Base-by-base conservation (phyloP, 2,888 invertebrate species). In the Spodoptera exigua region DNA sequence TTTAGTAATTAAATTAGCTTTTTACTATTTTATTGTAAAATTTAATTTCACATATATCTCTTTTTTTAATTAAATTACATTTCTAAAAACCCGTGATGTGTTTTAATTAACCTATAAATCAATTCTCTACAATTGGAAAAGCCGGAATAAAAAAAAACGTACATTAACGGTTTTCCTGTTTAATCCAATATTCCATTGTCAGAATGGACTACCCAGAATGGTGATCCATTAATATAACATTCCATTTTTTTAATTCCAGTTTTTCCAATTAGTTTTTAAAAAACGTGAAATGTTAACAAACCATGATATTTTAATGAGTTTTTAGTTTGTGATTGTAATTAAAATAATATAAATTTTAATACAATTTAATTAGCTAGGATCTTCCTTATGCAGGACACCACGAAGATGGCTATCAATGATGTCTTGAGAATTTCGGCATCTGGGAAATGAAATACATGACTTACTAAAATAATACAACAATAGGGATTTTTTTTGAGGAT, bases 351-450 rank as follows among this genome's bases (percentile, higher is more conserved):
- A 9, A 27, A 27, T 27, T 7, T n/a, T n/a, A n/a, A n/a, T n/a
- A 27, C 9, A 11, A 18, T 36, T 81, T 84, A 86, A 46, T 81
- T 70, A 43, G 78, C 63, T 5, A 89, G 37, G 11, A 91, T 66
- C 74, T 93, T 92, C 64, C 91, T 87, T 78, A 93, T 74, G 63
- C 85, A 82, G 1, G 85, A 61, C 0, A 92, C 89, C 40, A 92
- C 16, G 55, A 89, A 53, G 2, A 93, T 74, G 1, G 91, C 91
- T 18, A 93, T 79, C 0, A 89, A 49, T 0, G 93, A 93, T 0
- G 89, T 90, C 74, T 89, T 90, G 58, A 92, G 12, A 13, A 93
- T 91, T 43, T 89, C 91, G 0, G 90, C 92, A 77, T 89, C 93
- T 93, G 89, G 16, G 86, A 46, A 39, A 12, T 5, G 7, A 58